phyloP scores from a whole-genome alignment of 2,797 vertebrate genomes.

The Falco biarmicus region DNA sequence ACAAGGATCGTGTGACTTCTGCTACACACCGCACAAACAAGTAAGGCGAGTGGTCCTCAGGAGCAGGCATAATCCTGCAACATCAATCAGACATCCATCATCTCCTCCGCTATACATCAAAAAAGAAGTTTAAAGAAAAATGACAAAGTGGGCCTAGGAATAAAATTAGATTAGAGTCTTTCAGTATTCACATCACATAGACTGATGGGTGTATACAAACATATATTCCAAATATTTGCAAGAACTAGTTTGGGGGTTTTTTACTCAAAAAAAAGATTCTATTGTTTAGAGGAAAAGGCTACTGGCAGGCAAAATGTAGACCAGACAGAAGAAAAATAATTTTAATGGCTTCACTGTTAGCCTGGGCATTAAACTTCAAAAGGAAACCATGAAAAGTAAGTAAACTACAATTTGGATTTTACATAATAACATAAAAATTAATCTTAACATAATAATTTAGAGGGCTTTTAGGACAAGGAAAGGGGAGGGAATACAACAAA shows the following conservation, averaged over 20 bases:
- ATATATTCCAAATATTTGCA: neutral
- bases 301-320: neutral
- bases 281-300: neutral
- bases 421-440: neutral
- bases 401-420: neutral
- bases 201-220: neutral
- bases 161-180: neutral
- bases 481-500: neutral
- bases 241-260: neutral
- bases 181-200: neutral
- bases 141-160: neutral
- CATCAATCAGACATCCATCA: neutral
- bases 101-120: neutral
- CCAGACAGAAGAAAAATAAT: neutral
- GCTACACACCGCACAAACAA: neutral
- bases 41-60: neutral
- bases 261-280: neutral
- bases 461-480: neutral
- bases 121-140: neutral
- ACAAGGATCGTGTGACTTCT: neutral
- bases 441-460: neutral
- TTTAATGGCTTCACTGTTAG: neutral
- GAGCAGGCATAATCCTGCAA: neutral
- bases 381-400: neutral
- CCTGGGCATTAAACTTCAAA: neutral